Evolutionary conservation across 2,113 vertebrate genomes (phyloP).

Genomic region (Sprattus sprattus): DNA sequence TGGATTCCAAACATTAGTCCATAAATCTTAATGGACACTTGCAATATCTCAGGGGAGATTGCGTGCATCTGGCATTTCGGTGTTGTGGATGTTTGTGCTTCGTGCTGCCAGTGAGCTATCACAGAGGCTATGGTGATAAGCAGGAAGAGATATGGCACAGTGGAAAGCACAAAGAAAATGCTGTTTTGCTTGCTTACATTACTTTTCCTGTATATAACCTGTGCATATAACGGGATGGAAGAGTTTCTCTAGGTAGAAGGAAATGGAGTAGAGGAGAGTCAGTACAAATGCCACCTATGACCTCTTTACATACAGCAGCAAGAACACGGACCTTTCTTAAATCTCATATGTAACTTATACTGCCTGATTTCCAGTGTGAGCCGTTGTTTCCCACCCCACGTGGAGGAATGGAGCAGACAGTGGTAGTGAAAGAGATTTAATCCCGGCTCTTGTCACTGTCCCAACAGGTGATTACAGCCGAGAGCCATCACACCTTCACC

Average conservation of each 20-base stretch:
- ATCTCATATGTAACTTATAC: not conserved
- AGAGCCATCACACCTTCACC: not conserved
- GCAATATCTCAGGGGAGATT: not conserved
- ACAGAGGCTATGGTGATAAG: conserved; percentile 19
- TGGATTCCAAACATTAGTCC: not conserved
- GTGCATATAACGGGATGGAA: not conserved
- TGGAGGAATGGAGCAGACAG: too few species aligned
- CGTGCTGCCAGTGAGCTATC: not conserved
- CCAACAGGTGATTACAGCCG: not conserved
- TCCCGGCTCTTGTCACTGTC: not conserved
- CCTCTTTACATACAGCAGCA: not conserved
- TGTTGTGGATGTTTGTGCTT: not conserved
- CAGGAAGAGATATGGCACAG: conserved; percentile 16
- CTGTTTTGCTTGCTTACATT: not conserved
- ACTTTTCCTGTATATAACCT: not conserved
- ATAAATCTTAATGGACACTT: conserved; percentile 25
- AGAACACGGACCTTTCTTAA: not conserved
- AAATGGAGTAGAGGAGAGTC: not conserved
- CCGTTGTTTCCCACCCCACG: too few species aligned
- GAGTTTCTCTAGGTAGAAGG: not conserved
- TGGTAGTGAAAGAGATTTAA: not conserved
- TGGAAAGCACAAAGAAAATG: not conserved
- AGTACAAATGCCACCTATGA: not conserved
- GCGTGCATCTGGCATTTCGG: conserved; percentile 13
- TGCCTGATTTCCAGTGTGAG: not conserved